Evolutionary conservation across 1,140 invertebrate species (phyloP), one percentile per base, ranked within the genome.

Genomic region (Streblospio benedicti): DNA sequence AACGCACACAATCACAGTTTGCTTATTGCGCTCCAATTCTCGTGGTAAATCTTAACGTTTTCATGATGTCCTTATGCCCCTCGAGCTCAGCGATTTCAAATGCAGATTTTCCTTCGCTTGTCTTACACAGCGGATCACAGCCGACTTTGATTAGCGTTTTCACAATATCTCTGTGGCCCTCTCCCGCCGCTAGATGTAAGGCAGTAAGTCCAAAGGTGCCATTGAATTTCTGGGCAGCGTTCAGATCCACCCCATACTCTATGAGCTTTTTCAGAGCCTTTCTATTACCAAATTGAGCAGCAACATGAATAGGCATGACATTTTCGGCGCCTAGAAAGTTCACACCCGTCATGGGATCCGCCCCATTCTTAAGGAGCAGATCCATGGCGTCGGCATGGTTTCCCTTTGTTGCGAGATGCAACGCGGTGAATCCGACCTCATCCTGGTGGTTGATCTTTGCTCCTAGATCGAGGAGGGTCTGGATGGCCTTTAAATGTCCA

Each of bases 331-430:
- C 23, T 16, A 35, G n/a, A 16, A 51, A n/a, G 45, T 33, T 33
- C 16, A 50, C 49, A 77, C 96, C 90, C 0, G 91, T 87, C 79
- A 97, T 93, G 0, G 94, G 86, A 65, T 95, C 86, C 0, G 93
- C 94, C 14, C 93, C 92, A 68, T 94, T 95, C 74, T 97, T 92
- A 59, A 99, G 74, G 14, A 99, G 79, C 2, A 89, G 91, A 3
- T 89, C 90, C 3, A 94, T 93, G 62, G 81, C 80, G 57, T 80
- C 76, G 81, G 87, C 85, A 80, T 97, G 93, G 78, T 99, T 98
- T 80, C 98, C 98, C 57, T 93, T 88, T 1, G 95, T 93, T 1
- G 96, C 93, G 73, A 99, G 97, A 75, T 99, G 96, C 1, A 99
- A 81, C 14, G 96, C 92, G 1, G 95, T 98, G 73, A 99, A 95